phyloP scores from a whole-genome alignment of 2,797 vertebrate genomes.

The Lagodon rhomboides region DNA sequence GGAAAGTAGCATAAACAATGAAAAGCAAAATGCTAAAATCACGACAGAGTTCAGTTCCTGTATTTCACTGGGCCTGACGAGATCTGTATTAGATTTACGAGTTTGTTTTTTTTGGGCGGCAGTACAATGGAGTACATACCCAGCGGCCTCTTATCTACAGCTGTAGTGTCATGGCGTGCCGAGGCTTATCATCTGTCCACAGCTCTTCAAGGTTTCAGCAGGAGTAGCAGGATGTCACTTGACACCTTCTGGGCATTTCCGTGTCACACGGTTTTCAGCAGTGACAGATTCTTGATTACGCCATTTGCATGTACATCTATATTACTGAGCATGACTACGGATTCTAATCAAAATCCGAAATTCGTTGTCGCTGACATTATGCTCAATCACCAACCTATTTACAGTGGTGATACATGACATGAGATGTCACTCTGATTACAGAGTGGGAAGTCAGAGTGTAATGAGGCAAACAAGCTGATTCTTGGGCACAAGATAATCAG shows the following conservation, averaged over 20 bases:
- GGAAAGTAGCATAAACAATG: neutral
- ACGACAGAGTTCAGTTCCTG: constrained; percentile 1
- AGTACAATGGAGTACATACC: constrained; percentile 47
- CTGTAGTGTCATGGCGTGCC: constrained; percentile 56
- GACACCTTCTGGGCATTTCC: constrained; percentile 44
- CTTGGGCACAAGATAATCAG: constrained; percentile 19
- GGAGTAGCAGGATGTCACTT: constrained; percentile 51
- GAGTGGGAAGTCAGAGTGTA: constrained; percentile 31
- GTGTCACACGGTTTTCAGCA: constrained; percentile 18
- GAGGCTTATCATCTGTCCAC: constrained; percentile 63
- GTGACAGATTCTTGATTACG: constrained; percentile 50
- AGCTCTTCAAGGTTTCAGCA: constrained; percentile 59
- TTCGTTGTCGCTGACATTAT: constrained; percentile 22
- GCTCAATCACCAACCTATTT: constrained; percentile 40
- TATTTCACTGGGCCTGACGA: neutral
- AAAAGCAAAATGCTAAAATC: neutral
- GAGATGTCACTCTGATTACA: constrained; percentile 35
- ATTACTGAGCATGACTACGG: neutral
- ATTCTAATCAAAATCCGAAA: constrained; percentile 27
- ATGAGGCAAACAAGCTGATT: constrained; percentile 36
- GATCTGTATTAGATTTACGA: constrained; percentile 25
- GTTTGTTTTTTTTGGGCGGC: constrained; percentile 43
- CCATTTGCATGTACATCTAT: constrained; percentile 30
- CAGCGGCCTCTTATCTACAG: constrained; percentile 56
- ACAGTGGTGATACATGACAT: constrained; percentile 20